These are phyloP conservation scores for Microtus oregoni DNA, from an alignment of 2,113 vertebrate genomes.

Conservation along the genomic window DNA sequence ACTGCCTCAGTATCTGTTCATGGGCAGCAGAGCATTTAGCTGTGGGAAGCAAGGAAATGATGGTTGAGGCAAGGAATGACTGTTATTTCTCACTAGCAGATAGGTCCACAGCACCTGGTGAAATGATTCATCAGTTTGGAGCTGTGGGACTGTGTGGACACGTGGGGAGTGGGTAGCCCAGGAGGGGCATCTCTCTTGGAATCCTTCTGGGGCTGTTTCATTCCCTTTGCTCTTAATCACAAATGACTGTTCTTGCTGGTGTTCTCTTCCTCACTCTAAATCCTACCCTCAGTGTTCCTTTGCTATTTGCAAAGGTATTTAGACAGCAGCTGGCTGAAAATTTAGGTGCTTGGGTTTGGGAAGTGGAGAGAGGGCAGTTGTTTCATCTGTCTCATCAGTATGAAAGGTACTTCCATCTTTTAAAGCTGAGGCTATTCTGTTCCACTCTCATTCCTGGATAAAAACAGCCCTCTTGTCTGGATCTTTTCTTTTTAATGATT, in stretches of 20 bases:
- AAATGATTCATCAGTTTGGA: conserved; percentile 76
- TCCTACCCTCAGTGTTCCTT: background rate
- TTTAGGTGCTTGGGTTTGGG: background rate
- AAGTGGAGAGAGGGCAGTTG: background rate
- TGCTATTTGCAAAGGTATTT: conserved; percentile 27
- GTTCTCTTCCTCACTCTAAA: conserved; percentile 14
- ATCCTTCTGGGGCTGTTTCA: conserved; percentile 63
- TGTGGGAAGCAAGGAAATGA: conserved; percentile 72
- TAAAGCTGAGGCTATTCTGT: conserved; percentile 64
- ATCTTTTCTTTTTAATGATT: conserved; percentile 79
- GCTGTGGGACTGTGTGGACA: conserved; percentile 50
- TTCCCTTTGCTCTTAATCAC: conserved; percentile 73
- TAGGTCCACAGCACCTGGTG: conserved; percentile 65
- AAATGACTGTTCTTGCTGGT: background rate
- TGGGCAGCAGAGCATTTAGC: conserved; percentile 51
- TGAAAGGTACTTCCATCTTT: conserved; percentile 59
- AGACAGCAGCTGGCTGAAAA: conserved; percentile 35
- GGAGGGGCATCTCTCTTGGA: conserved; percentile 57
- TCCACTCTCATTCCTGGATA: conserved; percentile 17
- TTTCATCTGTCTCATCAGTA: conserved; percentile 49
- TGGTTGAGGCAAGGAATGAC: conserved; percentile 69
- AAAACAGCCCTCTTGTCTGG: conserved; percentile 72
- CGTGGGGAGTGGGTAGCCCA: background rate
- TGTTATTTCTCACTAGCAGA: conserved; percentile 77
- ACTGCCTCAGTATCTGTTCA: conserved; percentile 52